A percentile compares a stretch with the other conserved stretches of the same genome.
phyloP scores from a whole-genome alignment of 2,888 invertebrate species.

The Syritta pipiens region DNA sequence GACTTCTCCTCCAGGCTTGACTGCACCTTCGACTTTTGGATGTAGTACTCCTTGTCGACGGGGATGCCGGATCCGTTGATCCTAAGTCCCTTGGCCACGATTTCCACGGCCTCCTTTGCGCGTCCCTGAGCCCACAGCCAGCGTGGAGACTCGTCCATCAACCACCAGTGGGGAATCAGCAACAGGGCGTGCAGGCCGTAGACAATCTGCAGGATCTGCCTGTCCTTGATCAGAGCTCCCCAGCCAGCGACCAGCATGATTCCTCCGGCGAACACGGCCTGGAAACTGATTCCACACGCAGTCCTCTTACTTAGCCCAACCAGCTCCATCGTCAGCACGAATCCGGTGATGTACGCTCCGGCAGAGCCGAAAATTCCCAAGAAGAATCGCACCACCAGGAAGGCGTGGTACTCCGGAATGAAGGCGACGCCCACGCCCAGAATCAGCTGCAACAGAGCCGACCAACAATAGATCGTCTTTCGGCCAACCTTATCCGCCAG shows the following conservation, averaged over 20 bases:
- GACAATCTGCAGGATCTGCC: slow-evolving; percentile 87
- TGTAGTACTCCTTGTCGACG: slow-evolving; percentile 84
- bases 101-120: slow-evolving; percentile 85
- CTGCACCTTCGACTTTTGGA: slow-evolving; percentile 81
- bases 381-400: slow-evolving; percentile 84
- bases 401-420: slow-evolving; percentile 87
- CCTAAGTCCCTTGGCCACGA: slow-evolving; percentile 87
- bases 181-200: slow-evolving; percentile 88
- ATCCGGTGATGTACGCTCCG: slow-evolving; percentile 82
- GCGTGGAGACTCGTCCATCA: slow-evolving; percentile 92
- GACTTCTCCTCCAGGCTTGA: slow-evolving; percentile 77
- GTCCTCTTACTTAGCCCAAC: slow-evolving; percentile 90
- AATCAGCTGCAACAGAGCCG: slow-evolving; percentile 86
- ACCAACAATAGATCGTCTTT: slow-evolving; percentile 88
- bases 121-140: slow-evolving; percentile 93
- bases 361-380: slow-evolving; percentile 92
- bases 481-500: slow-evolving; percentile 90
- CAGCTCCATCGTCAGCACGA: slow-evolving; percentile 87
- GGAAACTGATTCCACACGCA: slow-evolving; percentile 87
- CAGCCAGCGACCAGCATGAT: slow-evolving; percentile 91
- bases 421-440: slow-evolving; percentile 88
- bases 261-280: slow-evolving; percentile 88
- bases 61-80: slow-evolving; percentile 84
- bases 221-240: slow-evolving; percentile 88
- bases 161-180: slow-evolving; percentile 90